These are phyloP conservation scores for Centropus unirufus DNA, from an alignment of 2,113 vertebrate species.

Conservation along the genomic window DNA sequence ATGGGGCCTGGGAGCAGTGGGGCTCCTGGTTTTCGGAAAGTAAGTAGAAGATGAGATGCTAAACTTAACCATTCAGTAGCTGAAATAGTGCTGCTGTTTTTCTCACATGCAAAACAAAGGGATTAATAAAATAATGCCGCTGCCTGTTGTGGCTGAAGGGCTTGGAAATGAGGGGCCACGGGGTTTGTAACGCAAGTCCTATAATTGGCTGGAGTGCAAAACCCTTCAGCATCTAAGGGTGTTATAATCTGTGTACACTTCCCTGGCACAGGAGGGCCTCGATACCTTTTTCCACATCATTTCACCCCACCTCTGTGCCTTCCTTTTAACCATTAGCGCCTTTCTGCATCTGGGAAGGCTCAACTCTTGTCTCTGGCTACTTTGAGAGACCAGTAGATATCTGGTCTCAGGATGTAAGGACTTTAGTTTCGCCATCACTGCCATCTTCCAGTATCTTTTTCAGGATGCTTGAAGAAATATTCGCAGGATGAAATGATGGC, in stretches of 20 bases:
- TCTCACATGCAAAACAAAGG: conserved; percentile 26
- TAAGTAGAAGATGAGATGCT: conserved; percentile 7
- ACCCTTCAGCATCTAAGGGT: neutral
- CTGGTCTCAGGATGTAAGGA: neutral
- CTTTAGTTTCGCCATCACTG: neutral
- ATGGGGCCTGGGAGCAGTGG: conserved; percentile 39
- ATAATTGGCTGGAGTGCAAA: conserved; percentile 23
- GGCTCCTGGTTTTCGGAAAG: conserved; percentile 48
- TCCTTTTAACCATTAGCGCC: neutral
- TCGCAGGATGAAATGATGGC: neutral
- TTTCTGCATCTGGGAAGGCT: neutral
- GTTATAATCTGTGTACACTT: neutral
- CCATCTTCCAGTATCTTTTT: neutral
- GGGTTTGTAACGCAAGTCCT: conserved; percentile 17
- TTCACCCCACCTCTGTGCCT: neutral
- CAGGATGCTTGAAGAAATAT: neutral
- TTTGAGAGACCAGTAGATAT: neutral
- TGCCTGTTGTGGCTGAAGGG: conserved; percentile 20
- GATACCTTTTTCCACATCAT: neutral
- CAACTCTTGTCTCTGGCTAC: neutral
- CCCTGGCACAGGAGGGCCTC: neutral
- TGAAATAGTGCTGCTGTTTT: conserved; percentile 18
- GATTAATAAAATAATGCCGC: conserved; percentile 51
- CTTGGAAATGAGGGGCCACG: neutral
- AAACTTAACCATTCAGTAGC: conserved; percentile 51